phyloP scores from a whole-genome alignment of 1,140 invertebrate species.

The Macrocentrus cingulum region DNA sequence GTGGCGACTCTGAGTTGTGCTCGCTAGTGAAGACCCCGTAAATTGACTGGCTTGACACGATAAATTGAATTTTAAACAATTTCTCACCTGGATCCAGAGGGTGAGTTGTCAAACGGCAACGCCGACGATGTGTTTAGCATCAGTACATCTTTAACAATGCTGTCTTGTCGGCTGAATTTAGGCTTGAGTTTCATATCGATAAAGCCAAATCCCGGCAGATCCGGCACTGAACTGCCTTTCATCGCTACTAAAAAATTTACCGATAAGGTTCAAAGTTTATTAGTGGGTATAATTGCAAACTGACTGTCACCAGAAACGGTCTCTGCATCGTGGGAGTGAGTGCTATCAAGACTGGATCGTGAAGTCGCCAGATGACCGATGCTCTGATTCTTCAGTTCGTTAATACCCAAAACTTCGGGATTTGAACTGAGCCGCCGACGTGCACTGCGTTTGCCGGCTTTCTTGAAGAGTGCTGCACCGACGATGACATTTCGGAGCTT shows the following conservation, averaged over 20 bases:
- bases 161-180: slow-evolving; percentile 52
- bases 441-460: slow-evolving; percentile 66
- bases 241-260: slow-evolving; percentile 37
- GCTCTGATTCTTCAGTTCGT: slow-evolving; percentile 45
- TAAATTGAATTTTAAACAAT: background rate
- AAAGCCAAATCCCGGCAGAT: slow-evolving; percentile 50
- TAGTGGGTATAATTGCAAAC: slow-evolving; percentile 18
- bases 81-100: slow-evolving; percentile 49
- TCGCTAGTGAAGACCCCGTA: background rate
- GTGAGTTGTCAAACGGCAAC: slow-evolving; percentile 47
- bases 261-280: background rate
- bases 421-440: slow-evolving; percentile 54
- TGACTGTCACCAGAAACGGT: slow-evolving; percentile 51
- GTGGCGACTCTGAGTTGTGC: slow-evolving; percentile 51
- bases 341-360: slow-evolving; percentile 54
- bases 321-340: slow-evolving; percentile 55
- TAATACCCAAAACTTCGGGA: slow-evolving; percentile 41
- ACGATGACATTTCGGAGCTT: slow-evolving; percentile 90
- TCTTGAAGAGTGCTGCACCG: slow-evolving; percentile 83
- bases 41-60: too few species aligned
- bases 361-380: slow-evolving; percentile 51
- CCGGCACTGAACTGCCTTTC: slow-evolving; percentile 55
- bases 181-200: slow-evolving; percentile 51
- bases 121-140: slow-evolving; percentile 40
- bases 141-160: slow-evolving; percentile 52